Percentiles rank a stretch among this genome's conserved stretches.
Conservation (phyloP, 1,140 invertebrate species). For the Rhyacophila brunnea region DNA sequence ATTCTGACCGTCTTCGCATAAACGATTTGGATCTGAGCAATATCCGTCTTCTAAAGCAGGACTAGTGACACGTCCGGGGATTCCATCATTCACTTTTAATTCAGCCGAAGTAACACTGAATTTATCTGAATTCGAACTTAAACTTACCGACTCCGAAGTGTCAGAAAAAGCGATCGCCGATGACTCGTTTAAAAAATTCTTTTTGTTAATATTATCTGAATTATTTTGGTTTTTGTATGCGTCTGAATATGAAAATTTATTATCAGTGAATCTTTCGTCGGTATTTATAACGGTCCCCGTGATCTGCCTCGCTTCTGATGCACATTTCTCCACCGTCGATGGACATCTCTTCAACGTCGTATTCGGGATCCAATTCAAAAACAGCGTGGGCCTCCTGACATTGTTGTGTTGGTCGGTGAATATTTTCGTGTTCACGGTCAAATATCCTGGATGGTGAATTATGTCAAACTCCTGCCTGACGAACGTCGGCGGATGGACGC, state of each 20-base stretch:
- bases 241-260: constrained; percentile 34
- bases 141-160: constrained; percentile 51
- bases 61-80: not conserved
- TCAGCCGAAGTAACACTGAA: constrained; percentile 45
- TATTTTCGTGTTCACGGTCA: constrained; percentile 79
- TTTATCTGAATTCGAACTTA: constrained; percentile 47
- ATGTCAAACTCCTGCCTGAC: constrained; percentile 76
- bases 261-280: constrained; percentile 40
- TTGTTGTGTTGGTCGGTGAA: constrained; percentile 70
- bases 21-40: constrained; percentile 5
- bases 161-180: constrained; percentile 49
- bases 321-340: constrained; percentile 66
- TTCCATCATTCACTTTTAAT: constrained; percentile 39
- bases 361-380: constrained; percentile 93
- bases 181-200: constrained; percentile 27
- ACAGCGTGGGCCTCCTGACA: constrained; percentile 73
- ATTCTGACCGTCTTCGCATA: not conserved
- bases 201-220: constrained; percentile 36
- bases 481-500: constrained; percentile 87
- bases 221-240: constrained; percentile 41
- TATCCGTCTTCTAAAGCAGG: constrained; percentile 14
- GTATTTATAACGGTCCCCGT: constrained; percentile 30
- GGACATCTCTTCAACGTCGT: constrained; percentile 84
- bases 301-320: constrained; percentile 42
- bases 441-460: constrained; percentile 87